phyloP scores from a whole-genome alignment of 1,140 invertebrate genomes.

The Trinorchestia longiramus region DNA sequence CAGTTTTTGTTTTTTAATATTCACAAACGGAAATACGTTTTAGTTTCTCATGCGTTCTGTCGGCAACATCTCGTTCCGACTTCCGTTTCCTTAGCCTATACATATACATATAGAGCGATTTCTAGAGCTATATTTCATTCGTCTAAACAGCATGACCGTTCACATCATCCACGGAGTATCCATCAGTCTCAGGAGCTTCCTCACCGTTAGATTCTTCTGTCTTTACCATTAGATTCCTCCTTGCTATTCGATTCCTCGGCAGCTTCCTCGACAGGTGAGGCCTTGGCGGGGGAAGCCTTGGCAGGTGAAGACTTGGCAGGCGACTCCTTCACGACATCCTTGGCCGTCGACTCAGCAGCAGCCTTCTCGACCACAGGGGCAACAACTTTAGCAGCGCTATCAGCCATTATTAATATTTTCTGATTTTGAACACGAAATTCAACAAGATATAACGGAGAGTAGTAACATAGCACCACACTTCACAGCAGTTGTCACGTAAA shows the following conservation, averaged over 20 bases:
- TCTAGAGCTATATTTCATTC: no score
- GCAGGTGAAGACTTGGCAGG: not conserved
- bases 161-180: conserved; percentile 16
- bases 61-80: no score
- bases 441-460: not conserved
- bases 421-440: not conserved
- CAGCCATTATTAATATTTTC: conserved; percentile 38
- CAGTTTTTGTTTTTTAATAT: no score
- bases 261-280: conserved; percentile 21
- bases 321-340: no score
- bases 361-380: conserved; percentile 27
- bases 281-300: not conserved
- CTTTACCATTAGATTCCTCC: not conserved
- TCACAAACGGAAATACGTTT: no score
- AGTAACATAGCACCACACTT: not conserved
- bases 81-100: no score
- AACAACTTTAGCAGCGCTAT: conserved; percentile 47
- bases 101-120: no score
- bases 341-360: no score
- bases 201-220: conserved; percentile 18
- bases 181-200: conserved; percentile 19
- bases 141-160: conserved; percentile 24
- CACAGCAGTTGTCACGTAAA: conserved; percentile 13
- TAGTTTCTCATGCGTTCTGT: no score
- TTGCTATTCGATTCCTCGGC: not conserved